Evolutionary conservation across 2,888 invertebrate species (phyloP).

Genomic region (Oxystoma pomonae): DNA sequence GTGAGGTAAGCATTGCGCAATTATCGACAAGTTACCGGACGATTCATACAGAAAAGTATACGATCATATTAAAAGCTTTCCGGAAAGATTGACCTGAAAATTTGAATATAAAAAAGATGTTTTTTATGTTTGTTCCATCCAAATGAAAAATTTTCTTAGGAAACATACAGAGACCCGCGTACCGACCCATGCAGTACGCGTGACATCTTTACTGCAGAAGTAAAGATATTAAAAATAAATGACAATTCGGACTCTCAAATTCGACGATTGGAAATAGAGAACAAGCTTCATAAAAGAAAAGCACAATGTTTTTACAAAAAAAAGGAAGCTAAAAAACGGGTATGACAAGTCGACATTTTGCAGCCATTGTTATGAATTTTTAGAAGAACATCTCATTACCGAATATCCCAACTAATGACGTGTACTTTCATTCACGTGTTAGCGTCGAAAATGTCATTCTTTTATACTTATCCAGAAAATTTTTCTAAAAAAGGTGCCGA

Average conservation of each 20-base stretch:
- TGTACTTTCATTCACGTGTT: slow-evolving; percentile 13
- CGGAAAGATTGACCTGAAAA: slow-evolving; percentile 8
- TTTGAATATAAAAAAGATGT: slow-evolving; percentile 12
- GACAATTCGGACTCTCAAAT: not conserved
- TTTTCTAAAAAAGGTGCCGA: slow-evolving; percentile 13
- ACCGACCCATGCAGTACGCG: too few species aligned
- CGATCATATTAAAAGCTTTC: too few species aligned
- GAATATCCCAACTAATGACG: slow-evolving; percentile 11
- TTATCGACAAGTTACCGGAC: too few species aligned
- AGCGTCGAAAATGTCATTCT: not conserved
- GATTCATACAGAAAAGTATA: too few species aligned
- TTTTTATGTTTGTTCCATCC: slow-evolving; percentile 1
- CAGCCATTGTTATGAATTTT: slow-evolving; percentile 17
- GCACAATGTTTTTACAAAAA: not conserved
- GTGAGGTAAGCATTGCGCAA: slow-evolving; percentile 10
- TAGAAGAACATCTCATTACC: slow-evolving; percentile 14
- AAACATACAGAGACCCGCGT: not conserved
- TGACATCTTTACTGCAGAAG: too few species aligned
- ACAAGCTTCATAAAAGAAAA: not conserved
- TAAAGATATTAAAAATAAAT: not conserved
- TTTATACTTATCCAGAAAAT: slow-evolving; percentile 14
- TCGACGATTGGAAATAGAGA: slow-evolving; percentile 4
- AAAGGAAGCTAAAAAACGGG: slow-evolving; percentile 3
- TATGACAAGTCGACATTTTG: slow-evolving; percentile 6
- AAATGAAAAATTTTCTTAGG: not conserved